Evolutionary conservation across 2,113 vertebrate genomes (phyloP).

Genomic region (Tyto alba): DNA sequence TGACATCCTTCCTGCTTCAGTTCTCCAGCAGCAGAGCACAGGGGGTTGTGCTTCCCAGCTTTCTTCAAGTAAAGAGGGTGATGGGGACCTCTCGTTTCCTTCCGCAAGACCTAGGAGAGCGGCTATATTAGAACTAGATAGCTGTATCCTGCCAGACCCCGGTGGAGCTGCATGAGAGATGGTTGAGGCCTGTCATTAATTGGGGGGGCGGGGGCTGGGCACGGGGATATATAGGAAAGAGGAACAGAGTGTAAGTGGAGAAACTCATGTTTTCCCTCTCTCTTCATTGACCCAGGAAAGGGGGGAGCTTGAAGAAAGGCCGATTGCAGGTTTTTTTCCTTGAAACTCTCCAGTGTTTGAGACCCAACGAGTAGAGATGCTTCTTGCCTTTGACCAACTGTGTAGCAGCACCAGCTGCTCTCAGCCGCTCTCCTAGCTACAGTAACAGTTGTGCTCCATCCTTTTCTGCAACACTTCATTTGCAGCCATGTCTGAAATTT

Average conservation of each 20-base stretch:
- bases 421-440: not conserved
- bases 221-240: not conserved
- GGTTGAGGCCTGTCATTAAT: not conserved
- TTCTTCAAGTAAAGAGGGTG: not conserved
- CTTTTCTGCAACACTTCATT: not conserved
- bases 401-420: not conserved
- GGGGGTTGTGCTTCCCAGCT: not conserved
- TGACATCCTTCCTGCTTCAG: not conserved
- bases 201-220: too few relatives aligned
- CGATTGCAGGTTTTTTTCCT: not conserved
- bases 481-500: not conserved
- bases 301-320: not conserved
- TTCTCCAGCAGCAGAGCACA: not conserved
- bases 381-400: not conserved
- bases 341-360: not conserved
- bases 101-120: not conserved
- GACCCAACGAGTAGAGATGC: not conserved
- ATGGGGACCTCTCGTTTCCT: not conserved
- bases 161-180: not conserved
- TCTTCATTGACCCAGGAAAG: not conserved
- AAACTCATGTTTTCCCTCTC: not conserved
- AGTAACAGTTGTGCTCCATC: not conserved
- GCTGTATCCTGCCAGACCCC: not conserved
- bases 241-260: not conserved
- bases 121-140: rapidly evolving